These are phyloP conservation scores for Acomys russatus DNA, from an alignment of 2,797 vertebrate species.

Conservation along the genomic window DNA sequence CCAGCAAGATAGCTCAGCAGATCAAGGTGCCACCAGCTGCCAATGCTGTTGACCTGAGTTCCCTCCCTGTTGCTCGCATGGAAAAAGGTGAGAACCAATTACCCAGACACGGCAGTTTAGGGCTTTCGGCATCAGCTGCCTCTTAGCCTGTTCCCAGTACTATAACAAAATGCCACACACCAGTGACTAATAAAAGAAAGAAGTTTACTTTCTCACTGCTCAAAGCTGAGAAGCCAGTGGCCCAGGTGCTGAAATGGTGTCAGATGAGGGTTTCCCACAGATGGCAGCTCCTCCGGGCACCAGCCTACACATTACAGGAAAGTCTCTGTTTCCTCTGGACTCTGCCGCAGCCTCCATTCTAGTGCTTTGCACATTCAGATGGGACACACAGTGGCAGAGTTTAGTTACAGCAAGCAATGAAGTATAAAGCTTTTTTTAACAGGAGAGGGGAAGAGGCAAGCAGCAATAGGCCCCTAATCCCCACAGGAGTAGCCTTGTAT, in stretches of 20 bases:
- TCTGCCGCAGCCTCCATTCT: background rate
- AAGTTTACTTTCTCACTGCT: background rate
- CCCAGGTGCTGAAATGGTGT: background rate
- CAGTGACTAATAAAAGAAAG: background rate
- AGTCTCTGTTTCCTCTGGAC: background rate
- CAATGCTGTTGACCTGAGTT: background rate
- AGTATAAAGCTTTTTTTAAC: background rate
- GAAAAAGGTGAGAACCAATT: background rate
- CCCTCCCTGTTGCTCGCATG: background rate
- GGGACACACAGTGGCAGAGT: background rate
- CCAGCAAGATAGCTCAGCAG: background rate
- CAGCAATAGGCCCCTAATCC: no score
- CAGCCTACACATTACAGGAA: background rate
- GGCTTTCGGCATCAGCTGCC: background rate
- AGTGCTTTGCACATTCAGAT: background rate
- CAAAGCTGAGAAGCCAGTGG: background rate
- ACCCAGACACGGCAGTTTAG: background rate
- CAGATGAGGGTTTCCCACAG: background rate
- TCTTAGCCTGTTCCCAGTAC: background rate
- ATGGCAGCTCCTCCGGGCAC: no score
- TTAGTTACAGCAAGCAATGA: background rate
- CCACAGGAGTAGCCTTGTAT: background rate
- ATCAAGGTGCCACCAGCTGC: background rate
- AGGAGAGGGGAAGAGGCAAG: background rate
- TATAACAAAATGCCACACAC: background rate